Evolutionary conservation across 1,140 invertebrate genomes (phyloP).

Genomic region (Vanessa tameamea): DNA sequence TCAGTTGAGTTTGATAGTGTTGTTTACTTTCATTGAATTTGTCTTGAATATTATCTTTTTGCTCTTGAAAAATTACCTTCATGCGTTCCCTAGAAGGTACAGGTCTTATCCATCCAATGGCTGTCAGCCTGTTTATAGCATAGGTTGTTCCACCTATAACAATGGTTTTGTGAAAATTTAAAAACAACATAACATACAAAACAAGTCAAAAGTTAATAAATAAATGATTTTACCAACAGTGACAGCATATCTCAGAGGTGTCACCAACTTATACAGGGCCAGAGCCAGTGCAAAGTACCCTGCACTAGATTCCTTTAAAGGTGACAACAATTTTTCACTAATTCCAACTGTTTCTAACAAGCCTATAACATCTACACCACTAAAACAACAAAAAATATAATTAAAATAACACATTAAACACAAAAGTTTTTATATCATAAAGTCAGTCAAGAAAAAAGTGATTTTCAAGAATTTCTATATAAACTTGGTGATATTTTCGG

Average conservation of each 20-base stretch:
- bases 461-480: too few species aligned
- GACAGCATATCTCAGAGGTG: slow-evolving; percentile 93
- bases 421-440: too few species aligned
- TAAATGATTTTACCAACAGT: slow-evolving; percentile 86
- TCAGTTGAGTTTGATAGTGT: slow-evolving; percentile 68
- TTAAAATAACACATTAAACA: slow-evolving; percentile 6
- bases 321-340: slow-evolving; percentile 88
- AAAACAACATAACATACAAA: neutral
- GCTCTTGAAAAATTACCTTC: slow-evolving; percentile 83
- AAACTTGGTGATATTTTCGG: too few species aligned
- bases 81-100: slow-evolving; percentile 83
- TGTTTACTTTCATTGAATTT: slow-evolving; percentile 77
- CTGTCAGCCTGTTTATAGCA: slow-evolving; percentile 85
- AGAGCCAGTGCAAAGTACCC: slow-evolving; percentile 95
- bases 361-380: slow-evolving; percentile 92
- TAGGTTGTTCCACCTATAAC: slow-evolving; percentile 85
- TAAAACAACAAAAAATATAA: slow-evolving; percentile 66
- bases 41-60: slow-evolving; percentile 80
- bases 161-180: slow-evolving; percentile 1
- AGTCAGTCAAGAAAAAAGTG: too few species aligned
- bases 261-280: slow-evolving; percentile 94
- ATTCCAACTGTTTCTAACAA: slow-evolving; percentile 88
- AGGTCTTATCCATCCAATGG: slow-evolving; percentile 86
- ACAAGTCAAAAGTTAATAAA: neutral
- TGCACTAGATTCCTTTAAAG: slow-evolving; percentile 87